Evolutionary conservation across 2,888 invertebrate genomes (phyloP).

Genomic region (Yponomeuta malinellus): DNA sequence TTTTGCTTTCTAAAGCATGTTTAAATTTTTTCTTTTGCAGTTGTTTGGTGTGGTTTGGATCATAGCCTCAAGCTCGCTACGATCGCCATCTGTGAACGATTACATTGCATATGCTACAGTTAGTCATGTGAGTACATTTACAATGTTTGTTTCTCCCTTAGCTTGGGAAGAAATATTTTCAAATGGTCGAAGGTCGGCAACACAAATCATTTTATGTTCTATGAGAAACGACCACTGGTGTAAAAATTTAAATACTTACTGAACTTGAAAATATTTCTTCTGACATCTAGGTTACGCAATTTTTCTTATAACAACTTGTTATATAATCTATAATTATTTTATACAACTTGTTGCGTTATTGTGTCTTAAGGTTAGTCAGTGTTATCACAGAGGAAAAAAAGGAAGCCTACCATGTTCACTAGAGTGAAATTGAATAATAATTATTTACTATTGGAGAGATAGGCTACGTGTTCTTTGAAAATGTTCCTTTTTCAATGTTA

Average conservation of each 20-base stretch:
- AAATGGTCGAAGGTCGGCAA: not conserved
- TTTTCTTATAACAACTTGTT: not conserved
- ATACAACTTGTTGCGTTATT: not conserved
- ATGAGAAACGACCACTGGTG: no score
- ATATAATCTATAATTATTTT: not conserved
- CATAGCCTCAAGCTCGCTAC: constrained; percentile 77
- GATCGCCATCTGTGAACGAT: constrained; percentile 77
- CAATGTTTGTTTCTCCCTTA: not conserved
- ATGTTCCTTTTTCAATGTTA: not conserved
- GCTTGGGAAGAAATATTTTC: not conserved
- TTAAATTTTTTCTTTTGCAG: constrained; percentile 77
- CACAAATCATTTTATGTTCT: no score
- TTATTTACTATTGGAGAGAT: not conserved
- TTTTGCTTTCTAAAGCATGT: constrained; percentile 74
- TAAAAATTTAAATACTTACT: no score
- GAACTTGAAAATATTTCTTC: not conserved
- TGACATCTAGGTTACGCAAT: not conserved
- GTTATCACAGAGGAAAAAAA: not conserved
- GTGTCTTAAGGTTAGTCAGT: not conserved
- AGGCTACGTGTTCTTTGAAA: not conserved
- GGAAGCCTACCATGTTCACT: not conserved
- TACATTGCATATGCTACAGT: constrained; percentile 70
- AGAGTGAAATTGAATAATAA: not conserved
- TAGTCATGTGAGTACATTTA: constrained; percentile 45
- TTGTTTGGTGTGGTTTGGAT: constrained; percentile 77